Conservation (phyloP, 37 sponge, comb jelly and placozoan genomes). For the Aplysina aerophoba region DNA sequence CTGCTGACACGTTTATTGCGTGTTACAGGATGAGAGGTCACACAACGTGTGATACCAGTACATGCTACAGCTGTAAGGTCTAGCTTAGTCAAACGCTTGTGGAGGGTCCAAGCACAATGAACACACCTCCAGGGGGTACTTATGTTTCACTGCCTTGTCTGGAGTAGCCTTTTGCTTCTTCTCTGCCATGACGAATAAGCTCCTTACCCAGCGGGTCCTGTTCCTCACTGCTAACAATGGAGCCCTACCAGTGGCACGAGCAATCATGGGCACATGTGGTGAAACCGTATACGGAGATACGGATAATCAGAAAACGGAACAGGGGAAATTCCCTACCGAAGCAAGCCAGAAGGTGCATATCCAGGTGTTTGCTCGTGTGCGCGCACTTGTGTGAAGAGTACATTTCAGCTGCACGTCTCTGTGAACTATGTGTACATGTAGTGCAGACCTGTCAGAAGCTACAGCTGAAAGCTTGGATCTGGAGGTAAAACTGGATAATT, state of each 20-base stretch:
- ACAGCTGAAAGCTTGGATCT: neutral
- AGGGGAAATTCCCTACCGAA: neutral
- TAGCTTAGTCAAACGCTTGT: neutral
- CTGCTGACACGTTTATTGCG: too few relatives aligned
- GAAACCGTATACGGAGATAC: neutral
- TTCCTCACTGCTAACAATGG: neutral
- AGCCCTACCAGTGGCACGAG: neutral
- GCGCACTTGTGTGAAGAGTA: neutral
- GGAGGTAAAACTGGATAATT: too few relatives aligned
- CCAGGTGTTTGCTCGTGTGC: conserved; percentile 45
- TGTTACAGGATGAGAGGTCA: too few relatives aligned
- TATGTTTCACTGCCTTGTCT: neutral
- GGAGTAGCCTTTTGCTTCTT: conserved; percentile 11
- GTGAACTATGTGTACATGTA: neutral
- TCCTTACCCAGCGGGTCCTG: neutral
- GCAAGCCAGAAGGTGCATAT: conserved; percentile 75
- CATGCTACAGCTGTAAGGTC: neutral
- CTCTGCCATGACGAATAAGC: conserved; percentile 16
- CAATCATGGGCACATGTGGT: neutral
- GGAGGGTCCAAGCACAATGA: neutral
- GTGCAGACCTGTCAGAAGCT: neutral
- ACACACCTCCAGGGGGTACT: conserved; percentile 20
- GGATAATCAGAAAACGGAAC: neutral
- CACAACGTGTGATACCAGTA: too few relatives aligned
- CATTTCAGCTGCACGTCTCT: neutral